These are phyloP conservation scores for Ashinkailepas kermadecensis DNA, from an alignment of 2,888 invertebrate genomes.

Conservation along the genomic window DNA sequence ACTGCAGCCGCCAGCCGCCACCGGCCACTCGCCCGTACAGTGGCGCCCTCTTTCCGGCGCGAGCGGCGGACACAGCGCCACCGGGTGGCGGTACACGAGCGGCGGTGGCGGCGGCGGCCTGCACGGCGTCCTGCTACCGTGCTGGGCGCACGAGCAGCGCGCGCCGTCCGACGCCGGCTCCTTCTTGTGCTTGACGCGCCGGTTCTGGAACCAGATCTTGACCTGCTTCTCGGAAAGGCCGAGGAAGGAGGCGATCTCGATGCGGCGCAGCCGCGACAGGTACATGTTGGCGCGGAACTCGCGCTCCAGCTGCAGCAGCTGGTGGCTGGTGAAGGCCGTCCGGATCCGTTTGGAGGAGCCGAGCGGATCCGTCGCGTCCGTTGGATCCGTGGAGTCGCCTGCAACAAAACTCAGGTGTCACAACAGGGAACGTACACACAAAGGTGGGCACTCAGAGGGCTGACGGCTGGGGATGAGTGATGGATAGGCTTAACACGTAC, in stretches of 20 bases:
- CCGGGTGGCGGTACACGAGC: background rate
- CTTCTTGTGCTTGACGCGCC: constrained; percentile 34
- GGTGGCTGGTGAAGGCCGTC: constrained; percentile 87
- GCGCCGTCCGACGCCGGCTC: constrained; percentile 36
- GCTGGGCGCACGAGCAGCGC: constrained; percentile 1
- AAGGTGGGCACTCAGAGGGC: too few species aligned
- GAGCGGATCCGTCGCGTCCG: background rate
- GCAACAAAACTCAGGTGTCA: too few species aligned
- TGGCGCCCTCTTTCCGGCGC: background rate
- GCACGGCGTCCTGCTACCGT: background rate
- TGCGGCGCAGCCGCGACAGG: constrained; percentile 73
- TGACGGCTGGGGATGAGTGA: too few species aligned
- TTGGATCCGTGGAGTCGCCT: too few species aligned
- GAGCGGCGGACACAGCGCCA: background rate
- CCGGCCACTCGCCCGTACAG: background rate
- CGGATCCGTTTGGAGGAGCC: constrained; percentile 68
- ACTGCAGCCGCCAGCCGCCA: too few species aligned
- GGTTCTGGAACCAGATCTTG: constrained; percentile 35
- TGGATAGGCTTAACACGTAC: too few species aligned
- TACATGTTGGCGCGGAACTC: constrained; percentile 89
- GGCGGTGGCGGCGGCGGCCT: background rate
- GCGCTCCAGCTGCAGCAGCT: constrained; percentile 74
- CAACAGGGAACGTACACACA: too few species aligned
- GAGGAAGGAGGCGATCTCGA: constrained; percentile 84
- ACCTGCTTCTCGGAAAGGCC: constrained; percentile 80